Conservation (phyloP, 2,113 vertebrate genomes). For the Silurus asotus region DNA sequence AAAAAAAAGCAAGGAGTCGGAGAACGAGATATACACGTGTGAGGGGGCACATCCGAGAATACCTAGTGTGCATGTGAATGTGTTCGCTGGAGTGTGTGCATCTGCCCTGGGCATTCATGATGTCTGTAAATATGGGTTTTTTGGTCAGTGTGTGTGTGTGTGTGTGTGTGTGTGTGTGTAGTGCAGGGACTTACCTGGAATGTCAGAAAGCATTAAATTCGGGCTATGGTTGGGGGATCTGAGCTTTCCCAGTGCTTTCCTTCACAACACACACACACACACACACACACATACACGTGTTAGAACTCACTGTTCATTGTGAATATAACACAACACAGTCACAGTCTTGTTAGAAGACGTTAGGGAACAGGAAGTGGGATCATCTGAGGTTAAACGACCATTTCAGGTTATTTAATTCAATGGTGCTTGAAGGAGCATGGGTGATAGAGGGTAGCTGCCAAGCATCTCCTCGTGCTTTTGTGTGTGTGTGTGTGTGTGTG, state of each 20-base stretch:
- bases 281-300: slow-evolving; percentile 17
- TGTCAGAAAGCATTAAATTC: slow-evolving; percentile 49
- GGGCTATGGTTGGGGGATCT: slow-evolving; percentile 44
- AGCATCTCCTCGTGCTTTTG: not conserved
- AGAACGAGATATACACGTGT: slow-evolving; percentile 25
- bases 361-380: not conserved
- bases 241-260: slow-evolving; percentile 34
- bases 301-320: not conserved
- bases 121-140: not conserved
- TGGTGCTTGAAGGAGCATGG: not conserved
- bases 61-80: slow-evolving; percentile 29
- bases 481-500: slow-evolving; percentile 14
- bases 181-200: slow-evolving; percentile 41
- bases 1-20: slow-evolving; percentile 28
- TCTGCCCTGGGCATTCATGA: slow-evolving; percentile 7
- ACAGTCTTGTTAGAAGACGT: not conserved
- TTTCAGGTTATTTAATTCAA: not conserved
- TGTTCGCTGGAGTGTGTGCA: slow-evolving; percentile 3
- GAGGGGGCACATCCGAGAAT: slow-evolving; percentile 5
- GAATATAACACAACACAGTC: not conserved
- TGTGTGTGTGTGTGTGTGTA: slow-evolving; percentile 38
- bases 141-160: slow-evolving; percentile 12
- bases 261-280: slow-evolving; percentile 37
- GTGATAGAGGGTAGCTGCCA: not conserved
- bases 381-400: not conserved